Conservation (phyloP, 2,113 vertebrate genomes). For the Pavo muticus region DNA sequence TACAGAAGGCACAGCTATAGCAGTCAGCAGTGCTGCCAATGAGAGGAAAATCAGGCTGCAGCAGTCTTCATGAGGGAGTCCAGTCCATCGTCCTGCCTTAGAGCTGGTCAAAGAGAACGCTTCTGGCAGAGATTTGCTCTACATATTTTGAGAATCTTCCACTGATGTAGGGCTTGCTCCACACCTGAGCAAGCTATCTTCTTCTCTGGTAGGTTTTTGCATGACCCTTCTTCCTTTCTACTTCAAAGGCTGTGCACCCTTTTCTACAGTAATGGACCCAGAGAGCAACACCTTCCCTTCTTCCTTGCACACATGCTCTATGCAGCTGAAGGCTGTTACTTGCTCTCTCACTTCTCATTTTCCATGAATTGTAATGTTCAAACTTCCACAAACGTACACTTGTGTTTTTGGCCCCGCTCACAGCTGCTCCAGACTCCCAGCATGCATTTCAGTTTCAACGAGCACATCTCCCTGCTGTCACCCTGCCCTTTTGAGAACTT, state of each 20-base stretch:
- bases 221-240: background rate
- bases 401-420: background rate
- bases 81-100: background rate
- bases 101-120: background rate
- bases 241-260: background rate
- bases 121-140: background rate
- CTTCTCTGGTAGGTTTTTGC: background rate
- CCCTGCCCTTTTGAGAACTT: background rate
- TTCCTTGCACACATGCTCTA: rapidly evolving
- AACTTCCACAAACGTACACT: background rate
- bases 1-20: background rate
- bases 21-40: background rate
- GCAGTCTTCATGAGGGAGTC: background rate
- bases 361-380: background rate
- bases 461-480: background rate
- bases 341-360: background rate
- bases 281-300: background rate
- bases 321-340: rapidly evolving
- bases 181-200: background rate
- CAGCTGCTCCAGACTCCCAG: background rate
- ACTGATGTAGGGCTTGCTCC: background rate
- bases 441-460: background rate
- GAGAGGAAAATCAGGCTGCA: background rate
- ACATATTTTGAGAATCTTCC: background rate
- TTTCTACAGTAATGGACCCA: background rate